Evolutionary conservation across 2,113 vertebrate genomes (phyloP).

Genomic region (Physeter macrocephalus): DNA sequence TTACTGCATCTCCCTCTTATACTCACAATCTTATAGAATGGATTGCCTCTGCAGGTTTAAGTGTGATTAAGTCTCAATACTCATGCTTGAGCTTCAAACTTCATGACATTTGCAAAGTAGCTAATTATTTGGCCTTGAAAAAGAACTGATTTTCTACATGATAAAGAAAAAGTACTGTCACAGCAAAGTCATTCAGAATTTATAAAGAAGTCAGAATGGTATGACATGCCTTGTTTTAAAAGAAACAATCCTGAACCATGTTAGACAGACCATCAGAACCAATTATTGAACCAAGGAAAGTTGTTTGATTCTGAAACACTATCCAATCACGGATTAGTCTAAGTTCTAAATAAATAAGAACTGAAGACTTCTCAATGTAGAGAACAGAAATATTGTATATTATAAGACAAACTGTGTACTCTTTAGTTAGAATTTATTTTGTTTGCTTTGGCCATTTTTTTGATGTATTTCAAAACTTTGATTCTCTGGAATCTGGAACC

Average conservation of each 20-base stretch:
- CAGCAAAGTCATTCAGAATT: slow-evolving; percentile 63
- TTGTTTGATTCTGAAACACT: slow-evolving; percentile 60
- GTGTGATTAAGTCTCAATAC: not conserved
- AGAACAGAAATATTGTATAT: not conserved
- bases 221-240: slow-evolving; percentile 56
- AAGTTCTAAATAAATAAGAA: slow-evolving; percentile 60
- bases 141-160: slow-evolving; percentile 31
- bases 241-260: slow-evolving; percentile 59
- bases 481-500: not conserved
- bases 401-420: slow-evolving; percentile 46
- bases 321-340: slow-evolving; percentile 63
- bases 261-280: slow-evolving; percentile 61
- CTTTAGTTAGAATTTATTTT: not conserved
- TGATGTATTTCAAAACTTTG: not conserved
- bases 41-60: not conserved
- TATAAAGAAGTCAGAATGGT: slow-evolving; percentile 56
- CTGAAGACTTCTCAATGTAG: slow-evolving; percentile 49
- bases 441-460: not conserved
- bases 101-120: not conserved
- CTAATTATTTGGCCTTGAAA: not conserved
- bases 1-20: not conserved
- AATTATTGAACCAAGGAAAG: slow-evolving; percentile 59
- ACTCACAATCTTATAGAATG: not conserved
- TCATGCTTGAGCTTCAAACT: not conserved
- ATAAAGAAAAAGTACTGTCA: slow-evolving; percentile 34